These are phyloP conservation scores for Henricia sp. DNA, from an alignment of 53 echinoderm and acorn worm genomes.

Conservation along the genomic window DNA sequence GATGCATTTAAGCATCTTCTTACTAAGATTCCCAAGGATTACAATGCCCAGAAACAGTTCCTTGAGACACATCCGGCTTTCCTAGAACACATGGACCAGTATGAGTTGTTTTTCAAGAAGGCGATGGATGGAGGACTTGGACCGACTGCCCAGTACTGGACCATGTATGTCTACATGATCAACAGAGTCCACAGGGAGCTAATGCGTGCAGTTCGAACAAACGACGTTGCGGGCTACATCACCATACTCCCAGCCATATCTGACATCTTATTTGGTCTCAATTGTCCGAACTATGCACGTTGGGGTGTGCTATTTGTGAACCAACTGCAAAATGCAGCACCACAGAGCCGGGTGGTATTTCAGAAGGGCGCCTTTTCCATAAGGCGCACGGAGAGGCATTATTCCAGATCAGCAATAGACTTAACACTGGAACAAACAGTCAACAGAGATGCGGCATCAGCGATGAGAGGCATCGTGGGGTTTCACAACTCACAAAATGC, in stretches of 20 bases:
- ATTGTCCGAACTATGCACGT: constrained; percentile 80
- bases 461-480: constrained; percentile 70
- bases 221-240: constrained; percentile 64
- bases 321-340: not conserved
- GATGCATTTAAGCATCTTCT: constrained; percentile 51
- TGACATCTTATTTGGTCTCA: constrained; percentile 71
- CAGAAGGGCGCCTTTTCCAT: constrained; percentile 66
- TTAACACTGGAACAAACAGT: constrained; percentile 74
- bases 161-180: constrained; percentile 67
- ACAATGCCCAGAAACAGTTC: constrained; percentile 9
- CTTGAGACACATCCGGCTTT: constrained; percentile 40
- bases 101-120: constrained; percentile 63
- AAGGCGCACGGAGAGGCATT: constrained; percentile 48
- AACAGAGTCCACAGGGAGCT: constrained; percentile 63
- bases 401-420: constrained; percentile 67
- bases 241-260: constrained; percentile 39
- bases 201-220: constrained; percentile 38
- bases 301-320: constrained; percentile 75
- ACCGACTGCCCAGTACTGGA: constrained; percentile 66
- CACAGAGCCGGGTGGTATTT: constrained; percentile 24
- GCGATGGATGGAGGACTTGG: constrained; percentile 68
- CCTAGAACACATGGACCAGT: constrained; percentile 54
- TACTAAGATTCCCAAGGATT: constrained; percentile 18
- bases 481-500: constrained; percentile 71
- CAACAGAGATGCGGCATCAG: constrained; percentile 79